Percentiles rank a stretch among this genome's conserved stretches.
Conservation (phyloP, 92 coral and sea anemone genomes). For the Parazoanthus swiftii region DNA sequence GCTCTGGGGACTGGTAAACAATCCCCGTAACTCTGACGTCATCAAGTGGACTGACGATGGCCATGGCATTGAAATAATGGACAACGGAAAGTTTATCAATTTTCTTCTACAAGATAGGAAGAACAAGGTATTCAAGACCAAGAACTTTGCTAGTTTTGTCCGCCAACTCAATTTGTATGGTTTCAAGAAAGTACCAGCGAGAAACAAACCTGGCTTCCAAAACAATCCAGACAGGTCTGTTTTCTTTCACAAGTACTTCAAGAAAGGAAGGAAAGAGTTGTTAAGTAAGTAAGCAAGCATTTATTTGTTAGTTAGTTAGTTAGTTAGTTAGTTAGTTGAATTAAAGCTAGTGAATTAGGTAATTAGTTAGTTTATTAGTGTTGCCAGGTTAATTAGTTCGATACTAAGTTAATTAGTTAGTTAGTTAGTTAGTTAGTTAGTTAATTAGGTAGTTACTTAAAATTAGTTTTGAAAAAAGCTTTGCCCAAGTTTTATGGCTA, state of each 20-base stretch:
- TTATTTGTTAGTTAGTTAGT: no score
- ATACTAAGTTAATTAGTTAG: no score
- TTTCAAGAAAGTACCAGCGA: slow-evolving; percentile 40
- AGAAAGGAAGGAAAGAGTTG: slow-evolving; percentile 49
- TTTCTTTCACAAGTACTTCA: slow-evolving; percentile 49
- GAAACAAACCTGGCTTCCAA: not conserved
- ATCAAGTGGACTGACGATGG: slow-evolving; percentile 62
- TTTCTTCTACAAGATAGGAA: slow-evolving; percentile 44
- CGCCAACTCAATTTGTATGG: slow-evolving; percentile 49
- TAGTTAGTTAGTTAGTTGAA: no score
- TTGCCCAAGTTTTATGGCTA: no score
- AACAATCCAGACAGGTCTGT: slow-evolving; percentile 20
- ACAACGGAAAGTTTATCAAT: slow-evolving; percentile 48
- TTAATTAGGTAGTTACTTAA: no score
- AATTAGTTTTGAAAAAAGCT: no score
- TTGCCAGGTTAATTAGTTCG: no score
- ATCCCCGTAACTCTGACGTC: slow-evolving; percentile 30
- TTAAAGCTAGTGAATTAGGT: no score
- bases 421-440: no score
- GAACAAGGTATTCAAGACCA: slow-evolving; percentile 53
- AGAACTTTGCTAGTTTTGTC: slow-evolving; percentile 55
- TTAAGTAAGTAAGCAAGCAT: not conserved
- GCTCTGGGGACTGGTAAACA: slow-evolving; percentile 59
- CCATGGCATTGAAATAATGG: slow-evolving; percentile 46
- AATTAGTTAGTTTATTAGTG: no score